Percentiles rank a stretch among this genome's conserved stretches.
These are phyloP conservation scores for Gonioctena quinquepunctata DNA, from an alignment of 1,140 invertebrate species.

Conservation along the genomic window DNA sequence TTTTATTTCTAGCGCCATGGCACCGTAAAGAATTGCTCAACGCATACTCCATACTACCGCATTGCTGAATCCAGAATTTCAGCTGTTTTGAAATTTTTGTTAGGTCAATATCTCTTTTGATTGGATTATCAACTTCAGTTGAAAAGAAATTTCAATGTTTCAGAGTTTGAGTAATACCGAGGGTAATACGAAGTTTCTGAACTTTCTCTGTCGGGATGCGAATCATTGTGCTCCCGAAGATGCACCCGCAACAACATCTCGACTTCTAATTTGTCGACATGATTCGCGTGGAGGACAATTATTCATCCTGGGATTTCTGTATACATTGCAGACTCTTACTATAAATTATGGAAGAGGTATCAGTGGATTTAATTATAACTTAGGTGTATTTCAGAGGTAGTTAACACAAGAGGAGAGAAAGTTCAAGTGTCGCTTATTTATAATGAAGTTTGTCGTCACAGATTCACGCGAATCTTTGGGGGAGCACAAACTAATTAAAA, in stretches of 20 bases:
- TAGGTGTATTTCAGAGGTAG: slow-evolving; percentile 24
- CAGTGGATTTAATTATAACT: slow-evolving; percentile 40
- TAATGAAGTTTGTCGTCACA: slow-evolving; percentile 36
- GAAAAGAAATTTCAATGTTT: no score
- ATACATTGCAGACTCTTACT: slow-evolving; percentile 12
- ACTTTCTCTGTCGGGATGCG: no score
- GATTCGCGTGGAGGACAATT: slow-evolving; percentile 8
- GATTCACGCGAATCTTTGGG: slow-evolving; percentile 32
- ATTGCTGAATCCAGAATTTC: no score
- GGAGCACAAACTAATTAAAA: slow-evolving; percentile 42
- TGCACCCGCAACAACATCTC: neutral
- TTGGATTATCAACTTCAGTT: no score
- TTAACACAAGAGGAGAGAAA: slow-evolving; percentile 20
- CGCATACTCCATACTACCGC: no score
- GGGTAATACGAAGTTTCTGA: no score
- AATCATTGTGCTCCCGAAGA: no score
- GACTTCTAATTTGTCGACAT: slow-evolving; percentile 3
- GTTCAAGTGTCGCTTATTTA: slow-evolving; percentile 35
- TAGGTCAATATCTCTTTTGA: no score
- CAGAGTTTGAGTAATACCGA: no score
- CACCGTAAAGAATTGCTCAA: no score
- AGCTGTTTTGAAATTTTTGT: no score
- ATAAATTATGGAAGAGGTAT: slow-evolving; percentile 24
- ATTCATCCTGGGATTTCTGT: slow-evolving; percentile 13
- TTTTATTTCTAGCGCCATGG: no score